Evolutionary conservation across 2,888 invertebrate genomes (phyloP).

Genomic region (Conistra vaccinii): DNA sequence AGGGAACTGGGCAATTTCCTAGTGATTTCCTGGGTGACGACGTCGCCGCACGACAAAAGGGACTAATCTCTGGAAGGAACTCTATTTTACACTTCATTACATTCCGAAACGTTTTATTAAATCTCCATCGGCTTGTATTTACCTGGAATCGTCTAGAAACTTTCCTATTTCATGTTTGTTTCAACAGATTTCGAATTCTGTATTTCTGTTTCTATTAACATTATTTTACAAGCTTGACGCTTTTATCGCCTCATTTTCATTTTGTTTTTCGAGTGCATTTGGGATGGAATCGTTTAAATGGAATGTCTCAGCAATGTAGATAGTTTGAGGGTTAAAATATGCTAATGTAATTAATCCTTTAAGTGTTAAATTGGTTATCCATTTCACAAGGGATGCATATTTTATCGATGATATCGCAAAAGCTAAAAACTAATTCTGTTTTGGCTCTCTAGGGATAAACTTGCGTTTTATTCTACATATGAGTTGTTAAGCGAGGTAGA

Average conservation of each 20-base stretch:
- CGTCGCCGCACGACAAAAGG: conserved; percentile 80
- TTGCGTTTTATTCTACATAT: conserved; percentile 2
- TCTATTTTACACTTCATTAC: conserved; percentile 86
- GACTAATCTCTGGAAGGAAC: conserved; percentile 86
- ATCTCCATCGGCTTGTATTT: conserved; percentile 69
- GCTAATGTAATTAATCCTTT: conserved; percentile 60
- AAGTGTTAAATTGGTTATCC: conserved; percentile 33
- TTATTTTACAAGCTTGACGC: conserved; percentile 51
- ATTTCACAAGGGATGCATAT: conserved; percentile 52
- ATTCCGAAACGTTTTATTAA: conserved; percentile 78
- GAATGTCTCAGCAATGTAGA: conserved; percentile 28
- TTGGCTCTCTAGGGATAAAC: conserved; percentile 9
- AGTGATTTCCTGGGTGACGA: conserved; percentile 79
- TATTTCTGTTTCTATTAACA: conserved; percentile 56
- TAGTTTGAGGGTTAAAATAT: conserved; percentile 49
- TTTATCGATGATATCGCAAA: conserved; percentile 36
- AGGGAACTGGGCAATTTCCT: conserved; percentile 85
- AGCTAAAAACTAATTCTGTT: conserved; percentile 46
- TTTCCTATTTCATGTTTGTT: conserved; percentile 56
- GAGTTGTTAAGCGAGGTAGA: background rate
- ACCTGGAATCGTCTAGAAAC: conserved; percentile 53
- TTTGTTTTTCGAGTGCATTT: conserved; percentile 59
- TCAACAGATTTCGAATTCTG: conserved; percentile 54
- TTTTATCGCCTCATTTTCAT: conserved; percentile 53
- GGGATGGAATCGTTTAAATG: conserved; percentile 39